Percentiles rank a stretch among this genome's conserved stretches.
phyloP scores from a whole-genome alignment of 2,888 invertebrate genomes.

The Ophion obscuratus region DNA sequence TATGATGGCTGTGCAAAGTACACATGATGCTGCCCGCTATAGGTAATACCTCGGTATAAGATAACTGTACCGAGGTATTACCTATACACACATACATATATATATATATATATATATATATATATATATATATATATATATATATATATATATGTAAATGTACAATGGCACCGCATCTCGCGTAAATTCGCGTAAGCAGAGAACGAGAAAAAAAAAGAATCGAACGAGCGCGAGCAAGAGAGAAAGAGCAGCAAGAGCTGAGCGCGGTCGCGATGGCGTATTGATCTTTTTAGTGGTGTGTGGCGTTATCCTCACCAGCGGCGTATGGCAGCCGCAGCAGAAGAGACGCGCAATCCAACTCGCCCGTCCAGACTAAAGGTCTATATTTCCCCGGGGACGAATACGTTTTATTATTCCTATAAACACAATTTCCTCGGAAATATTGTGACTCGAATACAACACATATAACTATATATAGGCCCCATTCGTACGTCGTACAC shows the following conservation, averaged over 20 bases:
- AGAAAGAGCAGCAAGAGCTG: constrained; percentile 36
- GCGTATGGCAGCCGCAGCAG: constrained; percentile 66
- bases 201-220: not conserved
- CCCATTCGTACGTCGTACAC: constrained; percentile 52
- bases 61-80: no score
- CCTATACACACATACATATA: no score
- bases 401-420: constrained; percentile 83
- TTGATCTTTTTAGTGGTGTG: constrained; percentile 83
- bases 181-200: constrained; percentile 55
- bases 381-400: constrained; percentile 84
- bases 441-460: constrained; percentile 76
- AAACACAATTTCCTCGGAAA: constrained; percentile 83
- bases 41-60: constrained; percentile 44
- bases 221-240: constrained; percentile 18
- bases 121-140: not conserved
- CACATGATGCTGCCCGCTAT: constrained; percentile 43
- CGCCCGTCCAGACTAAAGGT: constrained; percentile 80
- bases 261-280: constrained; percentile 80
- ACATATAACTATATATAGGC: constrained; percentile 55
- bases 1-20: constrained; percentile 60
- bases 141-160: constrained; percentile 24
- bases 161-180: constrained; percentile 35
- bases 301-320: constrained; percentile 78
- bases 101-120: constrained; percentile 28
- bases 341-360: constrained; percentile 72